Evolutionary conservation across 2,113 vertebrate species (phyloP).

Genomic region (Pseudonaja textilis): DNA sequence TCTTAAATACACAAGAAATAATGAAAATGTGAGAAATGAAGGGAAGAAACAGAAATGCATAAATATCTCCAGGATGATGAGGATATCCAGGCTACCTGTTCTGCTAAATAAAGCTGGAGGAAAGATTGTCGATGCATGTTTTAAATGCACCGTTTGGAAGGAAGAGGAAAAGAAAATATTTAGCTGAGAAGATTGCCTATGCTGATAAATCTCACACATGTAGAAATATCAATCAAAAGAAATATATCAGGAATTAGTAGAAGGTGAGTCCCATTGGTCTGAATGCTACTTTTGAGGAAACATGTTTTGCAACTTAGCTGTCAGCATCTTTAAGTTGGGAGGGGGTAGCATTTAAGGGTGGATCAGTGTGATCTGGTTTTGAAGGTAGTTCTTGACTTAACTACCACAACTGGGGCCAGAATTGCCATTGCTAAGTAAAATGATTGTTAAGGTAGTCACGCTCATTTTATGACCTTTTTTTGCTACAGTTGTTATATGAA

Average conservation of each 20-base stretch:
- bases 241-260: background rate
- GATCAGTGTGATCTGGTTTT: background rate
- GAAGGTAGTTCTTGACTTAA: background rate
- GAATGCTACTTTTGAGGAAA: background rate
- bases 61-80: background rate
- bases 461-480: background rate
- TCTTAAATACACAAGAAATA: slow-evolving; percentile 6
- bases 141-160: background rate
- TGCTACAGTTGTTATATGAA: background rate
- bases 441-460: background rate
- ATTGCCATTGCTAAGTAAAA: background rate
- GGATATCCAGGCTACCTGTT: background rate
- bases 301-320: background rate
- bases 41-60: background rate
- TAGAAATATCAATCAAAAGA: background rate
- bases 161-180: background rate
- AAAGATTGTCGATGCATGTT: background rate
- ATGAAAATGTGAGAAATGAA: background rate
- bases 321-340: background rate
- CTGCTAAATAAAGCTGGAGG: background rate
- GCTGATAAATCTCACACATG: background rate
- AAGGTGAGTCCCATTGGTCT: background rate
- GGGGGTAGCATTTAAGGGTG: background rate
- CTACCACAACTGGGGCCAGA: background rate
- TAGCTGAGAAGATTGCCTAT: background rate